Evolutionary conservation across 1,140 invertebrate species (phyloP).

Genomic region (Apis laboriosa): DNA sequence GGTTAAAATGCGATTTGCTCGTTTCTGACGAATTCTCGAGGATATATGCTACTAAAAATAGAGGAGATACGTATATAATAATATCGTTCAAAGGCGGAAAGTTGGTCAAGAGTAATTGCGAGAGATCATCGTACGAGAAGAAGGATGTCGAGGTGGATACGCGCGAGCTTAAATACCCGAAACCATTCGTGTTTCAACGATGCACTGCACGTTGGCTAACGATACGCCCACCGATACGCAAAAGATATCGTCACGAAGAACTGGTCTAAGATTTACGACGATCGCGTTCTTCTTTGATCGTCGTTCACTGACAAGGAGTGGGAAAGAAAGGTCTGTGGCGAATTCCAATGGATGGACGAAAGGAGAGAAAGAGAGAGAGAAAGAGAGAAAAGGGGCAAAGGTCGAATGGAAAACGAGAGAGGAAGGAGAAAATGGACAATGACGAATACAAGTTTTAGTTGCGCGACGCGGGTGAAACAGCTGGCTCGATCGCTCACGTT

Average conservation of each 20-base stretch:
- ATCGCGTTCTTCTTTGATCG: neutral
- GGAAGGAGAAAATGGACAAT: conserved; percentile 49
- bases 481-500: conserved; percentile 63
- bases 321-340: neutral
- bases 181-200: conserved; percentile 5
- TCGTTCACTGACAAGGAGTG: neutral
- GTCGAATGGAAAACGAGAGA: conserved; percentile 24
- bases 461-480: conserved; percentile 56
- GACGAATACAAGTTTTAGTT: conserved; percentile 29
- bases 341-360: conserved; percentile 10
- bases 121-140: neutral
- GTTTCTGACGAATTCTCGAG: neutral
- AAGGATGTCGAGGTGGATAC: neutral
- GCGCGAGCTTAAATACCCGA: neutral
- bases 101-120: conserved; percentile 4
- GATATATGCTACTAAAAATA: neutral
- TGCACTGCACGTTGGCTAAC: neutral
- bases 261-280: neutral
- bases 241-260: neutral
- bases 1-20: too few species aligned
- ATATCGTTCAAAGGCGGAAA: neutral
- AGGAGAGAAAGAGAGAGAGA: neutral
- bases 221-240: neutral
- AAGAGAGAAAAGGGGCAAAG: neutral
- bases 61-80: neutral